These are phyloP conservation scores for Caenorhabditis sinica DNA, from an alignment of 2,888 invertebrate genomes.

Conservation along the genomic window DNA sequence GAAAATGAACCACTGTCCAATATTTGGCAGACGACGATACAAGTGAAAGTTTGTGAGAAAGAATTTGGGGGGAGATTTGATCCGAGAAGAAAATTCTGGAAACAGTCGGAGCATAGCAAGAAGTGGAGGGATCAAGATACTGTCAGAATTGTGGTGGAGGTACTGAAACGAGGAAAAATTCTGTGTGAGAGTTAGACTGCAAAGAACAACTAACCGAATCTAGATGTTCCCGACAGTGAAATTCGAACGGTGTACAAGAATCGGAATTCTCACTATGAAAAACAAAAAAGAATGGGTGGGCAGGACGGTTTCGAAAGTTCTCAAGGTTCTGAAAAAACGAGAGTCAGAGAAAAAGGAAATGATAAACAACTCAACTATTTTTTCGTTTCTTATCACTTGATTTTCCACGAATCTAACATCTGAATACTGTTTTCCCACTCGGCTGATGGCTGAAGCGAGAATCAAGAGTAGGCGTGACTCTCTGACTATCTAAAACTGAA, in stretches of 20 bases:
- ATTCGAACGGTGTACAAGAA: neutral
- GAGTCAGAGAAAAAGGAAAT: neutral
- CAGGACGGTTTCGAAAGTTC: neutral
- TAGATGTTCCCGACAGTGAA: neutral
- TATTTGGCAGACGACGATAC: neutral
- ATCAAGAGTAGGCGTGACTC: neutral
- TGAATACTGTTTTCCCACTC: neutral
- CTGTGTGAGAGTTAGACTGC: neutral
- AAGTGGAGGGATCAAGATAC: neutral
- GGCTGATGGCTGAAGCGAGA: neutral
- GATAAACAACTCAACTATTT: neutral
- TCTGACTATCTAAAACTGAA: neutral
- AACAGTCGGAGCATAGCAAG: neutral
- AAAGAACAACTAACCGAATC: neutral
- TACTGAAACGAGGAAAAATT: neutral
- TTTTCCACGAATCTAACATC: neutral
- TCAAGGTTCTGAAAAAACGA: neutral
- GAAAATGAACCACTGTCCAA: neutral
- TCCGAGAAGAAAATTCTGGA: neutral
- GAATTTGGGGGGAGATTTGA: neutral
- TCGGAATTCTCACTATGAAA: constrained; percentile 12
- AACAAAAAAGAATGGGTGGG: neutral
- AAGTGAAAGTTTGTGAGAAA: neutral
- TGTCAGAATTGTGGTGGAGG: neutral
- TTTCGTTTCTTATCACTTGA: constrained; percentile 18